Evolutionary conservation across 1,140 invertebrate genomes (phyloP).

Genomic region (Sipha flava): DNA sequence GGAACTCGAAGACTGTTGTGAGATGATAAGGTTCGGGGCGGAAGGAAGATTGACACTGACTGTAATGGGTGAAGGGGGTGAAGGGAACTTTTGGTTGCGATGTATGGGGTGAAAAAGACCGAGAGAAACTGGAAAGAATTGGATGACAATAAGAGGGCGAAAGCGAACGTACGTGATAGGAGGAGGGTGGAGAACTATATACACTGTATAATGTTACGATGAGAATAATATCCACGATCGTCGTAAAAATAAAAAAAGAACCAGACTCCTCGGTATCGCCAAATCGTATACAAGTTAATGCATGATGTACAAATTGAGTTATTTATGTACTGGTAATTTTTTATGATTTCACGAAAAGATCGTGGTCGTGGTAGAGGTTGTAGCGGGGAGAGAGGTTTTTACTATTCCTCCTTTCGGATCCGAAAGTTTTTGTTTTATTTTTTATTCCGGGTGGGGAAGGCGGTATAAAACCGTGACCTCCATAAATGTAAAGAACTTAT

Average conservation of each 20-base stretch:
- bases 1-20: neutral
- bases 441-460: neutral
- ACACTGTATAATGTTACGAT: constrained; percentile 24
- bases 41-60: neutral
- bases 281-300: constrained; percentile 1
- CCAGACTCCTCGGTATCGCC: neutral
- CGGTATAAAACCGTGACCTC: neutral
- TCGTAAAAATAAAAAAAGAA: constrained; percentile 18
- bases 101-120: neutral
- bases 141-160: neutral
- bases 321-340: constrained; percentile 32
- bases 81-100: too few relatives aligned
- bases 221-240: constrained; percentile 6
- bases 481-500: neutral
- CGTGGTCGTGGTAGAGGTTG: too few relatives aligned
- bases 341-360: constrained; percentile 4
- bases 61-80: neutral
- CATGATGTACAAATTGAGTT: constrained; percentile 11
- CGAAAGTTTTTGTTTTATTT: neutral
- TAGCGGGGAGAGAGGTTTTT: neutral
- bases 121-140: neutral
- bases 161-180: neutral
- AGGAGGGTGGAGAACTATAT: neutral
- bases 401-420: neutral
- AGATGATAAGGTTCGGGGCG: neutral